phyloP scores from a whole-genome alignment of 1,140 invertebrate genomes.

The Micrasema minimum region DNA sequence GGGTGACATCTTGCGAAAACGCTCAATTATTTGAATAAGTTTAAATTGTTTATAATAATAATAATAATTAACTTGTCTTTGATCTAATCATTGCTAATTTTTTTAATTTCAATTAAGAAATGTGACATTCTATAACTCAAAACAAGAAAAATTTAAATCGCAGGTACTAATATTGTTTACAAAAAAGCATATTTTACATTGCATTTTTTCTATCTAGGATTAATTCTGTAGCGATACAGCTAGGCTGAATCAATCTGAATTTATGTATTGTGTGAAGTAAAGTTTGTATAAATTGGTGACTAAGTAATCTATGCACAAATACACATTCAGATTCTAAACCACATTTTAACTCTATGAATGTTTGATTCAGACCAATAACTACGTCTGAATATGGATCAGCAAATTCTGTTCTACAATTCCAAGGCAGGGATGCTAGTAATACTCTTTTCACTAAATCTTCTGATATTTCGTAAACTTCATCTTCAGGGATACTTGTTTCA shows the following conservation, averaged over 20 bases:
- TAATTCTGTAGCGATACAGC: conserved; percentile 26
- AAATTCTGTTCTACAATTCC: conserved; percentile 37
- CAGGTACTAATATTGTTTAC: too few relatives aligned
- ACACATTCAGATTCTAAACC: conserved; percentile 20
- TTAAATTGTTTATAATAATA: too few relatives aligned
- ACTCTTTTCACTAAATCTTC: conserved; percentile 32
- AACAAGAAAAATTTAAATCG: too few relatives aligned
- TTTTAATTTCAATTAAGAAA: too few relatives aligned
- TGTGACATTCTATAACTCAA: too few relatives aligned
- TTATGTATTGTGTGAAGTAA: conserved; percentile 31
- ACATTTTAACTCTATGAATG: conserved; percentile 36
- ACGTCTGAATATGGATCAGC: conserved; percentile 18
- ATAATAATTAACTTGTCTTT: too few relatives aligned
- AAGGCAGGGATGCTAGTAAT: conserved; percentile 25
- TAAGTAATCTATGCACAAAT: conserved; percentile 29
- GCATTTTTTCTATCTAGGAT: conserved; percentile 25
- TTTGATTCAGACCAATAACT: conserved; percentile 11
- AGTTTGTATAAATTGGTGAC: conserved; percentile 36
- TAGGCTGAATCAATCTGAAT: conserved; percentile 15
- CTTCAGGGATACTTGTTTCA: not conserved
- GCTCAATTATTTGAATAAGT: too few relatives aligned
- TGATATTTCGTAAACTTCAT: conserved; percentile 15
- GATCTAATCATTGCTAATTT: too few relatives aligned
- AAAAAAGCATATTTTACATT: conserved; percentile 13
- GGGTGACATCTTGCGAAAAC: too few relatives aligned